A percentile compares a stretch with the other conserved stretches of the same genome.
Conservation (phyloP, 1,140 invertebrate genomes). For the Drosophila funebris region DNA sequence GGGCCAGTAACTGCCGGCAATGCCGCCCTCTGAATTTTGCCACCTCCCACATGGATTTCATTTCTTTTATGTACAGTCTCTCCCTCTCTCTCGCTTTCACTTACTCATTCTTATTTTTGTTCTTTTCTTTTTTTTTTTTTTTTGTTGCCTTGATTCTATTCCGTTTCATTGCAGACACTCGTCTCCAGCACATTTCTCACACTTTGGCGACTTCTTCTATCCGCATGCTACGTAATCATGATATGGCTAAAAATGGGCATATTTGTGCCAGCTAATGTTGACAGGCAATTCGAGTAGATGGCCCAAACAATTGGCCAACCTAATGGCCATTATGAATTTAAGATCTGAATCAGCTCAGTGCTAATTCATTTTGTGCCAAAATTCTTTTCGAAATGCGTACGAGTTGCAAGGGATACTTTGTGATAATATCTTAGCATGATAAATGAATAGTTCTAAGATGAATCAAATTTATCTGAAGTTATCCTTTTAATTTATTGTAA, state of each 20-base stretch:
- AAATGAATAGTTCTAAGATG: not conserved
- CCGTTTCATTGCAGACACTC: constrained; percentile 52
- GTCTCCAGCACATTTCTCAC: constrained; percentile 62
- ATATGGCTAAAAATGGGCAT: constrained; percentile 63
- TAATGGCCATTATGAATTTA: constrained; percentile 3
- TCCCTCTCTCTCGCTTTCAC: constrained; percentile 15
- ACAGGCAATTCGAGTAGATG: constrained; percentile 20
- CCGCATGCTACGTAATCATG: constrained; percentile 53
- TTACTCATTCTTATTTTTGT: constrained; percentile 27
- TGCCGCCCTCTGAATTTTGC: constrained; percentile 15
- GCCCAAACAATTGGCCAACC: constrained; percentile 8
- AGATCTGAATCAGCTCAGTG: constrained; percentile 5
- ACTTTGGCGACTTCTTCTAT: constrained; percentile 64
- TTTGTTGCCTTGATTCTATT: constrained; percentile 40
- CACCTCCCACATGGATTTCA: constrained; percentile 47
- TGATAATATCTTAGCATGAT: not conserved
- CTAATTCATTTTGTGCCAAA: not conserved
- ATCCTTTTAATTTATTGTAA: too few species aligned
- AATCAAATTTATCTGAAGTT: too few species aligned
- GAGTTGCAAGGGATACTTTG: not conserved
- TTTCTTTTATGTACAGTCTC: constrained; percentile 42
- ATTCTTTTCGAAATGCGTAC: not conserved
- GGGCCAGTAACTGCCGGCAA: constrained; percentile 1
- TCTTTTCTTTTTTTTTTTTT: constrained; percentile 19
- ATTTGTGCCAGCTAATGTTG: constrained; percentile 63